phyloP scores from a whole-genome alignment of 2,888 invertebrate genomes.

The Eupithecia tripunctaria region DNA sequence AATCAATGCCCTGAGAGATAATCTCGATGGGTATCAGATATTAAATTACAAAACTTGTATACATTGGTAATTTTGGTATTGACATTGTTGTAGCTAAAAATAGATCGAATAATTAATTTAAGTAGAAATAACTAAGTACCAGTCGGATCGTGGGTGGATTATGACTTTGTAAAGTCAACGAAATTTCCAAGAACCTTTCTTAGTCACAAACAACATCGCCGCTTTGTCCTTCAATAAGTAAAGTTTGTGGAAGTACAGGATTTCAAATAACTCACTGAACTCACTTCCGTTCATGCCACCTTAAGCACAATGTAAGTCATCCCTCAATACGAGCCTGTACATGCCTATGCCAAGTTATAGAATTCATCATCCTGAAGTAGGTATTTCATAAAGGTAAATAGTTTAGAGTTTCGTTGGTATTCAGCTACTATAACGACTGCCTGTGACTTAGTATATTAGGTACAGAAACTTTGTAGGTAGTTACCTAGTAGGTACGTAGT shows the following conservation, averaged over 20 bases:
- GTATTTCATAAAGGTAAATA: slow-evolving; percentile 23
- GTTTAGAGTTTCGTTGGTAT: not conserved
- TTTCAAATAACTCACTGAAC: not conserved
- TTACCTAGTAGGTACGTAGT: not conserved
- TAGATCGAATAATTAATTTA: not conserved
- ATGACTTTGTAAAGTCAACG: not conserved
- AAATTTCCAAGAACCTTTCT: not conserved
- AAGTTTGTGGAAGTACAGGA: not conserved
- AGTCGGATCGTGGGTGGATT: not conserved
- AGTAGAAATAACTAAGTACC: not conserved
- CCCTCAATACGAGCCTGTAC: not conserved
- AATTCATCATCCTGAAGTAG: slow-evolving; percentile 12
- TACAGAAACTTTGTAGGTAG: not conserved
- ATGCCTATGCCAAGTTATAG: slow-evolving; percentile 7
- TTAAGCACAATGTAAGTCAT: not conserved
- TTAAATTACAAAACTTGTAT: not conserved
- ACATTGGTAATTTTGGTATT: not conserved
- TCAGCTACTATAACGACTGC: not conserved
- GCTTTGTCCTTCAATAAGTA: not conserved
- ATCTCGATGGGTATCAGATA: not conserved
- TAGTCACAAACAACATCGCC: not conserved
- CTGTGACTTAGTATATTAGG: not conserved
- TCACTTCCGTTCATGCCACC: not conserved
- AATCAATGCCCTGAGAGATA: too few relatives aligned
- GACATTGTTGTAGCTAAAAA: not conserved